Conservation (phyloP, 2,113 vertebrate species). For the Sceloporus undulatus region DNA sequence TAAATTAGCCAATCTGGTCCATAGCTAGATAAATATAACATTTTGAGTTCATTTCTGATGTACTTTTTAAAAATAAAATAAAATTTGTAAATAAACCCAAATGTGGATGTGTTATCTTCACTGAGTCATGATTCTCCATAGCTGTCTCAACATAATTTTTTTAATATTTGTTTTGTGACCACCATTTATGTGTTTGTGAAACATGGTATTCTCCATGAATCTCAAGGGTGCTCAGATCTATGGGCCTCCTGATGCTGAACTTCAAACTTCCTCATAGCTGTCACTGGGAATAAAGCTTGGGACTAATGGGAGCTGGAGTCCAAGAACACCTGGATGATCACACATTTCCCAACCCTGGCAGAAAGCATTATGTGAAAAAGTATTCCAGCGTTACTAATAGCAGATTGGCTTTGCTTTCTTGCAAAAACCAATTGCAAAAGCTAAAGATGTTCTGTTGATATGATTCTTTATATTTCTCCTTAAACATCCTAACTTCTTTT, state of each 20-base stretch:
- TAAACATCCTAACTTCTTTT: slow-evolving; percentile 1
- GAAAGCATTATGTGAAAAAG: not conserved
- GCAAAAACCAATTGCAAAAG: not conserved
- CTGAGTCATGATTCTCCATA: not conserved
- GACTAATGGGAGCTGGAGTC: not conserved
- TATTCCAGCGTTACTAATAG: slow-evolving; percentile 7
- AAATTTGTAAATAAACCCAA: not conserved
- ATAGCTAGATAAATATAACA: not conserved
- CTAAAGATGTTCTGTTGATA: slow-evolving; percentile 1
- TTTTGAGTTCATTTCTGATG: not conserved
- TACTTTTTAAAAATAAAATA: not conserved
- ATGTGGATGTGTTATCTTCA: not conserved
- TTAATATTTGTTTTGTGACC: too few species aligned
- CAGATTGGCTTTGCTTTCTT: not conserved
- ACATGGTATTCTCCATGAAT: not conserved
- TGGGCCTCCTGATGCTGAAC: not conserved
- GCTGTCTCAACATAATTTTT: too few species aligned
- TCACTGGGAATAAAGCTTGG: not conserved
- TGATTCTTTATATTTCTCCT: slow-evolving; percentile 28
- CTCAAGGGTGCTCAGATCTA: not conserved
- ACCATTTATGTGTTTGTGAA: not conserved
- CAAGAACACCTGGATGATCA: not conserved
- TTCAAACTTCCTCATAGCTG: not conserved
- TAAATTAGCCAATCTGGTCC: not conserved
- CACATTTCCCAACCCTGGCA: not conserved